phyloP scores from a whole-genome alignment of 1,140 invertebrate genomes.

The Ditylenchus dipsaci region DNA sequence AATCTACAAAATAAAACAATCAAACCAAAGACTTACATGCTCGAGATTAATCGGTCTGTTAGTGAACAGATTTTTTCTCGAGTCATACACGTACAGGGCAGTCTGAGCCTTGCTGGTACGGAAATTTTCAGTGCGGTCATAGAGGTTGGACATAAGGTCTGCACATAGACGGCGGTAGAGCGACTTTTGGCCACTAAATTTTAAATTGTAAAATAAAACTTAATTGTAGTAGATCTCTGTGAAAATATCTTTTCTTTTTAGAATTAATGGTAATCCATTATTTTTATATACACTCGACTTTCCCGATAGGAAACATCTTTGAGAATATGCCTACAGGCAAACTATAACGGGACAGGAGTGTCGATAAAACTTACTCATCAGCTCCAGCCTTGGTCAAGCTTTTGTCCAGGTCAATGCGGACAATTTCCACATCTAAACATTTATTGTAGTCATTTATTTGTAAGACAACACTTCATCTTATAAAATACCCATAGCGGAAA shows the following conservation, averaged over 20 bases:
- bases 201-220: too few relatives aligned
- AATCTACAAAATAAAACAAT: not conserved
- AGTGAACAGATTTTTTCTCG: slow-evolving; percentile 2
- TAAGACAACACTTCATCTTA: too few relatives aligned
- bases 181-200: slow-evolving; percentile 6
- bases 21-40: not conserved
- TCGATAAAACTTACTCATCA: slow-evolving; percentile 3
- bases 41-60: slow-evolving; percentile 4
- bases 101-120: not conserved
- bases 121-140: not conserved
- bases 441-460: too few relatives aligned
- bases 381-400: not conserved
- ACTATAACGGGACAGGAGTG: not conserved
- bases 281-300: too few relatives aligned
- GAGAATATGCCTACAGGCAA: too few relatives aligned
- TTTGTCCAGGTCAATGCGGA: not conserved
- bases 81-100: slow-evolving; percentile 1
- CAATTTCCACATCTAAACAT: not conserved
- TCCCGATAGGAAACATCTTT: too few relatives aligned
- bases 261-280: too few relatives aligned
- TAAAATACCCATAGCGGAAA: not conserved
- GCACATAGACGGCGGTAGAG: not conserved
- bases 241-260: too few relatives aligned
- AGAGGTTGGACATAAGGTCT: not conserved
- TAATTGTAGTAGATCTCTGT: too few relatives aligned